A percentile compares a stretch with the other conserved stretches of the same genome.
Conservation (phyloP, 2,113 vertebrate genomes). For the Dipodomys stephensi region DNA sequence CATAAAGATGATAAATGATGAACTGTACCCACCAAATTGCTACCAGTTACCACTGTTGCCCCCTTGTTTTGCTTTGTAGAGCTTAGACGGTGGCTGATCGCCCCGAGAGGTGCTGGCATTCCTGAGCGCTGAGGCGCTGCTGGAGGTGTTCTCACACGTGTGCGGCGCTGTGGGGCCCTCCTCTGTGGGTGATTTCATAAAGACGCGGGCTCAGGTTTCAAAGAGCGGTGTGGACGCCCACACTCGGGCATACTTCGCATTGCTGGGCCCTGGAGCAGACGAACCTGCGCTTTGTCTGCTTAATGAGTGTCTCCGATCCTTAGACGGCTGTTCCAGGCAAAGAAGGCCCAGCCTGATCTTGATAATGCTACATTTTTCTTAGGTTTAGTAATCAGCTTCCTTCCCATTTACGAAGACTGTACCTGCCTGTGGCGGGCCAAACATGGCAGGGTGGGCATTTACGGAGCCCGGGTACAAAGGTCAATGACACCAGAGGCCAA, state of each 20-base stretch:
- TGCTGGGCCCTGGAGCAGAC: constrained; percentile 76
- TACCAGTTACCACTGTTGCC: constrained; percentile 69
- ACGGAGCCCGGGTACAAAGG: no score
- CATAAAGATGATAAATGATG: constrained; percentile 61
- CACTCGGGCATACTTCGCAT: constrained; percentile 76
- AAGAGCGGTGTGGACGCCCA: constrained; percentile 81
- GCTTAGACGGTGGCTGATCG: background rate
- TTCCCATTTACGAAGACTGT: background rate
- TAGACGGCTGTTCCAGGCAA: background rate
- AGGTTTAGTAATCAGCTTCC: background rate
- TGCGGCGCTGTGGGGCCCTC: constrained; percentile 58
- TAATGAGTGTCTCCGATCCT: background rate
- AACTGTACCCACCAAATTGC: constrained; percentile 51
- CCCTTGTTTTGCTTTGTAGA: constrained; percentile 30
- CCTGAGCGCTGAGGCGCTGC: constrained; percentile 65
- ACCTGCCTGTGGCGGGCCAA: accelerated
- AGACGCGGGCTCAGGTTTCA: constrained; percentile 85
- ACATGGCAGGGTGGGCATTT: background rate
- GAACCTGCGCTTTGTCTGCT: constrained; percentile 70
- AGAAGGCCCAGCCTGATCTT: background rate
- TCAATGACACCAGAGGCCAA: accelerated
- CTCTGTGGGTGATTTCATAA: constrained; percentile 82
- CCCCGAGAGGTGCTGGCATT: constrained; percentile 62
- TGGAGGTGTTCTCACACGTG: constrained; percentile 53
- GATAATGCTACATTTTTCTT: background rate